These are phyloP conservation scores for Neotoxoptera formosana DNA, from an alignment of 1,140 invertebrate genomes.

Conservation along the genomic window DNA sequence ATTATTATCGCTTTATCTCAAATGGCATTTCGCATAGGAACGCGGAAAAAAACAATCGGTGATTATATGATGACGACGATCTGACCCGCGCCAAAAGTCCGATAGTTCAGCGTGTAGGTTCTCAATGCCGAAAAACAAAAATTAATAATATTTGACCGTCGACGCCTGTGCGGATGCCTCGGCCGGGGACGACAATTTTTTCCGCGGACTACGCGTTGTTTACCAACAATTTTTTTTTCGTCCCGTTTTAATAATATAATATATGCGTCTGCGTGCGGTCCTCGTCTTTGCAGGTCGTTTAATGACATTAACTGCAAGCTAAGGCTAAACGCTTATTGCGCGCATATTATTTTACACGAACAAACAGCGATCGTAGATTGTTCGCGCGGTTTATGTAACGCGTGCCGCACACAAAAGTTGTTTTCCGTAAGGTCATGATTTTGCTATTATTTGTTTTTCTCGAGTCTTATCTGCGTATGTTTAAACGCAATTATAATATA, in stretches of 20 bases:
- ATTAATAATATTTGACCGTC: neutral
- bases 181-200: neutral
- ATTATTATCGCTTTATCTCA: no score
- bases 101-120: neutral
- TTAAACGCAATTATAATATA: neutral
- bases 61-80: neutral
- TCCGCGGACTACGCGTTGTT: neutral
- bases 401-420: neutral
- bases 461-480: neutral
- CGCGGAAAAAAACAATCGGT: neutral
- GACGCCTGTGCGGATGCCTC: neutral
- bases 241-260: neutral
- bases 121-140: conserved; percentile 14
- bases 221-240: neutral
- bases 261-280: neutral
- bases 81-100: neutral
- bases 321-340: neutral
- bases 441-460: neutral
- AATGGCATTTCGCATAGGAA: neutral
- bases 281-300: neutral
- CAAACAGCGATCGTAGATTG: neutral
- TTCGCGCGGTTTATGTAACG: no score
- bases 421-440: neutral
- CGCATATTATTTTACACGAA: neutral
- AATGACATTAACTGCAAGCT: neutral